Conservation (phyloP, 1,140 invertebrate species). For the Armadillidium nasatum region DNA sequence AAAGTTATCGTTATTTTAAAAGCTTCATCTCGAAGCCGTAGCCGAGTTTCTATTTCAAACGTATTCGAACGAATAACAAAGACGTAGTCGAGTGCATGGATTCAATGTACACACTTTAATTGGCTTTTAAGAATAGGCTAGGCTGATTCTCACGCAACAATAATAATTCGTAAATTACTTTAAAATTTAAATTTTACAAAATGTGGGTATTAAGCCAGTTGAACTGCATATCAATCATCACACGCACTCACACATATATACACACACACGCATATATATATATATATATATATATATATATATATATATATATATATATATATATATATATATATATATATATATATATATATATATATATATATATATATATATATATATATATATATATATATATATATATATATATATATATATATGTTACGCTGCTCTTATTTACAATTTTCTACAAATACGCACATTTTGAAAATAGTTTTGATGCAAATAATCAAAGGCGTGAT, state of each 20-base stretch:
- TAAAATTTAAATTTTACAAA: background rate
- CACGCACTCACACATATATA: background rate
- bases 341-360: background rate
- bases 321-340: background rate
- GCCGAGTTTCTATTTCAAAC: background rate
- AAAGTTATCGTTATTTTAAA: background rate
- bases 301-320: conserved; percentile 10
- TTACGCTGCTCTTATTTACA: no score
- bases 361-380: background rate
- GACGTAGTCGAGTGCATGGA: background rate
- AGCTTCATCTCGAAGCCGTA: background rate
- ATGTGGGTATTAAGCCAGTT: background rate
- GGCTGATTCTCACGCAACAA: background rate
- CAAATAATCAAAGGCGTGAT: no score
- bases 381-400: background rate
- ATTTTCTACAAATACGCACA: no score
- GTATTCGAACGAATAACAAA: background rate
- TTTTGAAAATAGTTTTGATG: no score
- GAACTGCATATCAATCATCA: conserved; percentile 1
- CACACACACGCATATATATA: background rate
- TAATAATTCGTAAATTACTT: conserved; percentile 6
- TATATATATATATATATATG: background rate
- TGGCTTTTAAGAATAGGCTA: background rate
- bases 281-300: conserved; percentile 11
- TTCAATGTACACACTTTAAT: conserved; percentile 5